These are phyloP conservation scores for Macrochelys suwanniensis DNA, from an alignment of 2,797 vertebrate species.

Conservation along the genomic window DNA sequence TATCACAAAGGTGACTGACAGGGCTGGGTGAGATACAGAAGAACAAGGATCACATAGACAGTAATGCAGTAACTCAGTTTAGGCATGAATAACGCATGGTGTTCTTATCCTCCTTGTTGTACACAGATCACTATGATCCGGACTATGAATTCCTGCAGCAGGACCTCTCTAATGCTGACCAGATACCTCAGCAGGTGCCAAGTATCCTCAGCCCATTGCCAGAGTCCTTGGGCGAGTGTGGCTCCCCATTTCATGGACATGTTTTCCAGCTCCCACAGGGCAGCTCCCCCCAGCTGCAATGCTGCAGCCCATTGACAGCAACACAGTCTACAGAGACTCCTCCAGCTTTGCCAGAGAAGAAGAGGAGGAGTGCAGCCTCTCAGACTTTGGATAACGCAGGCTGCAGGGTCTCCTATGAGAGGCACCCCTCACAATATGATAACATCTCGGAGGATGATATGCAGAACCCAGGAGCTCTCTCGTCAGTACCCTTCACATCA, in stretches of 20 bases:
- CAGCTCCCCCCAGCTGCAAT: conserved; percentile 75
- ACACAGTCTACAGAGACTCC: conserved; percentile 84
- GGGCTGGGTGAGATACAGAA: neutral
- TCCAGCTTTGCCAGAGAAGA: conserved; percentile 94
- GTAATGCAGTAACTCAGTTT: neutral
- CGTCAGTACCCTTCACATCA: conserved; percentile 55
- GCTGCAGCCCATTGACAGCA: conserved; percentile 77
- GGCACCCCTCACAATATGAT: conserved; percentile 94
- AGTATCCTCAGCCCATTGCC: conserved; percentile 93
- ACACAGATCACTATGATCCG: conserved; percentile 93
- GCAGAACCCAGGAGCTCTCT: conserved; percentile 78
- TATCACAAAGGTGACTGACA: neutral
- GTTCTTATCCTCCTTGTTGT: conserved; percentile 43
- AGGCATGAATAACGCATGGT: neutral
- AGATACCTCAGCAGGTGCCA: conserved; percentile 85
- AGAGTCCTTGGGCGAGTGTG: conserved; percentile 91
- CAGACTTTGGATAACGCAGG: conserved; percentile 81
- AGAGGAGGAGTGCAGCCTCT: conserved; percentile 88
- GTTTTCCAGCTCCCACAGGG: conserved; percentile 85
- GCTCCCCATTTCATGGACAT: conserved; percentile 88
- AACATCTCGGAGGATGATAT: conserved; percentile 94
- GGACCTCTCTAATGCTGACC: conserved; percentile 93
- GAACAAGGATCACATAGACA: neutral
- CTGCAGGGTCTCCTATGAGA: conserved; percentile 88
- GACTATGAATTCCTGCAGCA: conserved; percentile 99